Evolutionary conservation across 2,888 invertebrate genomes (phyloP).

Genomic region (Hoplodrina blanda): DNA sequence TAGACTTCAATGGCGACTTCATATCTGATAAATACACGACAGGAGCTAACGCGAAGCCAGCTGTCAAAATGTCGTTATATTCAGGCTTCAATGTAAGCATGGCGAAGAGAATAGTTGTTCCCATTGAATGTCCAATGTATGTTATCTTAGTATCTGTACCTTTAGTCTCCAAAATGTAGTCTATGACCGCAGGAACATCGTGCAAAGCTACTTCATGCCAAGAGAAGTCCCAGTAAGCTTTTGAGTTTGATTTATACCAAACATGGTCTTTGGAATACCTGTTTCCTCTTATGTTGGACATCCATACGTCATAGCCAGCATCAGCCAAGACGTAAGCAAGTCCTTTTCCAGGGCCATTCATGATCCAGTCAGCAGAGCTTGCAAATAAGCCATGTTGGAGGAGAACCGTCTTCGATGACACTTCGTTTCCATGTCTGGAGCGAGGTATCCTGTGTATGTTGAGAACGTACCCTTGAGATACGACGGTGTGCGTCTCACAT

Average conservation of each 20-base stretch:
- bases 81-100: slow-evolving; percentile 92
- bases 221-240: slow-evolving; percentile 93
- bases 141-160: slow-evolving; percentile 81
- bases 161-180: slow-evolving; percentile 89
- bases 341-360: slow-evolving; percentile 92
- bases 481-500: slow-evolving; percentile 93
- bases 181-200: slow-evolving; percentile 96
- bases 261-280: slow-evolving; percentile 93
- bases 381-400: slow-evolving; percentile 95
- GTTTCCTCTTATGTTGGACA: slow-evolving; percentile 96
- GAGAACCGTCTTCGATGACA: slow-evolving; percentile 87
- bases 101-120: slow-evolving; percentile 94
- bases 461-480: slow-evolving; percentile 96
- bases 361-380: slow-evolving; percentile 95
- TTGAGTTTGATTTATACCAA: slow-evolving; percentile 88
- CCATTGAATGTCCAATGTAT: slow-evolving; percentile 98
- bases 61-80: slow-evolving; percentile 92
- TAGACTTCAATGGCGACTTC: slow-evolving; percentile 91
- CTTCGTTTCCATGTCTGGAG: slow-evolving; percentile 74
- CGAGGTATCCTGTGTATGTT: slow-evolving; percentile 95
- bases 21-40: slow-evolving; percentile 92
- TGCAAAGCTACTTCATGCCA: slow-evolving; percentile 97
- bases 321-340: slow-evolving; percentile 93
- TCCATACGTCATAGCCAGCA: slow-evolving; percentile 94
- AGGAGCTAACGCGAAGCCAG: slow-evolving; percentile 93